Evolutionary conservation across 1,140 invertebrate genomes (phyloP).

Genomic region (Pseudomyrmex dendroicus): DNA sequence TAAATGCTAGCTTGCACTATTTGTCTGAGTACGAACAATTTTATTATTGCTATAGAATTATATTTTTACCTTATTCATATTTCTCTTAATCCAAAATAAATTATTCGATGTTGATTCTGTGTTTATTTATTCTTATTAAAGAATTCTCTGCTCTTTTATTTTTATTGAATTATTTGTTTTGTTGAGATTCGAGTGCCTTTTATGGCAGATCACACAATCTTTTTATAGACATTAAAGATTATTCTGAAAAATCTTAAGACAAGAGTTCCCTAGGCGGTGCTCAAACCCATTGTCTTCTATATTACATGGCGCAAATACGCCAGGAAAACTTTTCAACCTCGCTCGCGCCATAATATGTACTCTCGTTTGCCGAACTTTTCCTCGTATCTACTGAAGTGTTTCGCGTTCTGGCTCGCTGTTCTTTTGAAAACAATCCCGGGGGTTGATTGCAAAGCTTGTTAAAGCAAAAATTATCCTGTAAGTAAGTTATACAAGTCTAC

Average conservation of each 20-base stretch:
- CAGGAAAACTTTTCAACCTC: conserved; percentile 39
- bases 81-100: neutral
- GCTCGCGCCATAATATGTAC: conserved; percentile 38
- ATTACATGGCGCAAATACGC: conserved; percentile 50
- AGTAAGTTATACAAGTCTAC: neutral
- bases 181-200: neutral
- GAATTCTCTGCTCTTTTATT: too few species aligned
- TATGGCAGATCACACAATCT: neutral
- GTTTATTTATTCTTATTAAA: too few species aligned
- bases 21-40: neutral
- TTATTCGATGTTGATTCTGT: neutral
- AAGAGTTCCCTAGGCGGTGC: neutral
- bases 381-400: conserved; percentile 34
- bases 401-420: conserved; percentile 5
- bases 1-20: neutral
- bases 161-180: neutral
- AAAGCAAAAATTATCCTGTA: conserved; percentile 20
- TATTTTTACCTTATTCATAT: neutral
- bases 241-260: conserved; percentile 24
- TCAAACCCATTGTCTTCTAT: conserved; percentile 45
- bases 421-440: conserved; percentile 18
- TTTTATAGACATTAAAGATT: conserved; percentile 48
- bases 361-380: conserved; percentile 54
- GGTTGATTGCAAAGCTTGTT: conserved; percentile 37
- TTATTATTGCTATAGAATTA: neutral